Percentiles rank a stretch among this genome's conserved stretches.
Conservation (phyloP, 1,140 invertebrate genomes). For the Rhizoglyphus robini region DNA sequence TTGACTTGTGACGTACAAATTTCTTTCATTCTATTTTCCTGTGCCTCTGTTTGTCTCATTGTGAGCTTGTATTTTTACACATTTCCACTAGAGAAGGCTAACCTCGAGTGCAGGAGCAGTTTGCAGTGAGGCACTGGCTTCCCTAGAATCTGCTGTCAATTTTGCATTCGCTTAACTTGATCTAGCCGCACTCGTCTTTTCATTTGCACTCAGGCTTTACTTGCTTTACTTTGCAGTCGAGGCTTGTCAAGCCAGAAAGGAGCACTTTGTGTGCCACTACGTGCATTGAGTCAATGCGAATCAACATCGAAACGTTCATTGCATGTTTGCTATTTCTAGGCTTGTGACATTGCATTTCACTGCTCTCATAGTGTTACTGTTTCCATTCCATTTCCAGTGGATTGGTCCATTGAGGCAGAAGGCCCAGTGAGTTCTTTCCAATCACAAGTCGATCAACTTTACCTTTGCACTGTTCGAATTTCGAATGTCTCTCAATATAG, state of each 20-base stretch:
- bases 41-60: neutral
- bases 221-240: neutral
- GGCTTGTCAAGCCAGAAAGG: neutral
- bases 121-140: neutral
- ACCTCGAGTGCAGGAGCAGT: too few relatives aligned
- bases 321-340: slow-evolving; percentile 4
- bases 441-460: too few relatives aligned
- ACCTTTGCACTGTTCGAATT: too few relatives aligned
- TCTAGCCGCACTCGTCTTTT: neutral
- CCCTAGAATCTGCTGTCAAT: slow-evolving; percentile 13
- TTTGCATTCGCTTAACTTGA: slow-evolving; percentile 13
- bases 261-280: neutral
- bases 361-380: too few relatives aligned
- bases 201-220: neutral
- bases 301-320: neutral
- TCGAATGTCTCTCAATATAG: too few relatives aligned
- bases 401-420: too few relatives aligned
- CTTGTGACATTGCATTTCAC: neutral
- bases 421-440: too few relatives aligned
- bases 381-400: too few relatives aligned
- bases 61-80: too few relatives aligned
- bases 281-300: neutral
- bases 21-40: slow-evolving; percentile 3
- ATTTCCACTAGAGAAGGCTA: too few relatives aligned
- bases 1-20: neutral